phyloP scores from a whole-genome alignment of 2,113 vertebrate genomes.

The Tursiops truncatus region DNA sequence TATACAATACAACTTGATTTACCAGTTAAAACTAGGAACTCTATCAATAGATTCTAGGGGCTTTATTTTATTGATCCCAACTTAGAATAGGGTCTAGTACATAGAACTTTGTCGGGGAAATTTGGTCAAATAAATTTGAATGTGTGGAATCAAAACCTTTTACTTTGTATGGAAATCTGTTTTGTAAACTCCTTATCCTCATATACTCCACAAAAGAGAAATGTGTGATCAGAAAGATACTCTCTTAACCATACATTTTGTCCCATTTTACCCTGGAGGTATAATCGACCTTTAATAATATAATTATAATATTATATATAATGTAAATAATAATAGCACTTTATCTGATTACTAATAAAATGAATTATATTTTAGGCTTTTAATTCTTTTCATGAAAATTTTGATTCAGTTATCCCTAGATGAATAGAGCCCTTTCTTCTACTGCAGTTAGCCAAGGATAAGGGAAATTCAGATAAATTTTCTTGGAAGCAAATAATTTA shows the following conservation, averaged over 20 bases:
- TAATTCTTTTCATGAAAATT: background rate
- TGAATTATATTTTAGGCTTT: conserved; percentile 7
- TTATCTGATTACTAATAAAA: conserved; percentile 9
- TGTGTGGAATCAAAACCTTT: background rate
- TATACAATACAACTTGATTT: background rate
- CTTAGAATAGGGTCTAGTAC: background rate
- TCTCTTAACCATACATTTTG: background rate
- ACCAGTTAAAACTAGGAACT: background rate
- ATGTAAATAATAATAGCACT: background rate
- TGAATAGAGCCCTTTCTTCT: background rate
- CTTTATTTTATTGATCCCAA: background rate
- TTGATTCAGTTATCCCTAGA: background rate
- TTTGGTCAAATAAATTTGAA: background rate
- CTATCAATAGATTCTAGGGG: background rate
- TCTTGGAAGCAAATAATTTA: conserved; percentile 15
- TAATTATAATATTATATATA: background rate
- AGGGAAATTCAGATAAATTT: background rate
- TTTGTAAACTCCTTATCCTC: background rate
- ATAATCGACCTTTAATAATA: background rate
- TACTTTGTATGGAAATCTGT: background rate
- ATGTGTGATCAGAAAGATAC: background rate
- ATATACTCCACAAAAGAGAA: background rate
- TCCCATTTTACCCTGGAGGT: background rate
- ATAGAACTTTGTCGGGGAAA: background rate
- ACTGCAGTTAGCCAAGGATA: background rate